Conservation (phyloP, 2,888 invertebrate species). For the Lysandra bellargus region DNA sequence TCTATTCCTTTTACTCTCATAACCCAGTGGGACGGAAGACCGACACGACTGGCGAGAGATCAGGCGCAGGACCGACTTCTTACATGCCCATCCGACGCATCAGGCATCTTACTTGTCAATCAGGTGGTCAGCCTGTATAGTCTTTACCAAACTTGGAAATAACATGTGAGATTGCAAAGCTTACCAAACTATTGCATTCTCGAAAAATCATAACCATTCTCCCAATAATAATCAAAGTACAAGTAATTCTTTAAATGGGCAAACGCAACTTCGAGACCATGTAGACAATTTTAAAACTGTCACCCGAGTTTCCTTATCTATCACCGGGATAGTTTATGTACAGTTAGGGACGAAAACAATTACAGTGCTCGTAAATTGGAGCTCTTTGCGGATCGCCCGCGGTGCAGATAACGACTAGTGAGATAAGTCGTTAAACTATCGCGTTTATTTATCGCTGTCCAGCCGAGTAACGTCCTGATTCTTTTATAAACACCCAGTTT, state of each 20-base stretch:
- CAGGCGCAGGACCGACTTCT: no score
- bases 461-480: conserved; percentile 6
- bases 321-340: conserved; percentile 17
- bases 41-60: no score
- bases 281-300: not conserved
- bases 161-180: no score
- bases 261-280: not conserved
- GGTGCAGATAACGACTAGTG: conserved; percentile 23
- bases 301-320: conserved; percentile 6
- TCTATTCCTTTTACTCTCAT: no score
- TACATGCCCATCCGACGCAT: no score
- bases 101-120: no score
- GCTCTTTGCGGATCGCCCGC: conserved; percentile 28
- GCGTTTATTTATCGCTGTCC: conserved; percentile 16
- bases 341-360: conserved; percentile 26
- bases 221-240: no score
- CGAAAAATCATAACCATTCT: not conserved
- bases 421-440: conserved; percentile 19
- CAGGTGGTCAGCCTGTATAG: no score
- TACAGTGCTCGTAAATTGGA: conserved; percentile 19
- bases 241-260: no score
- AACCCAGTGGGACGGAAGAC: no score
- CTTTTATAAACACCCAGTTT: not conserved
- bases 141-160: no score
- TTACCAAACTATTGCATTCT: no score